Evolutionary conservation across 2,113 vertebrate species (phyloP), one percentile per base, ranked within the genome.

Genomic region (Xenopus laevis): DNA sequence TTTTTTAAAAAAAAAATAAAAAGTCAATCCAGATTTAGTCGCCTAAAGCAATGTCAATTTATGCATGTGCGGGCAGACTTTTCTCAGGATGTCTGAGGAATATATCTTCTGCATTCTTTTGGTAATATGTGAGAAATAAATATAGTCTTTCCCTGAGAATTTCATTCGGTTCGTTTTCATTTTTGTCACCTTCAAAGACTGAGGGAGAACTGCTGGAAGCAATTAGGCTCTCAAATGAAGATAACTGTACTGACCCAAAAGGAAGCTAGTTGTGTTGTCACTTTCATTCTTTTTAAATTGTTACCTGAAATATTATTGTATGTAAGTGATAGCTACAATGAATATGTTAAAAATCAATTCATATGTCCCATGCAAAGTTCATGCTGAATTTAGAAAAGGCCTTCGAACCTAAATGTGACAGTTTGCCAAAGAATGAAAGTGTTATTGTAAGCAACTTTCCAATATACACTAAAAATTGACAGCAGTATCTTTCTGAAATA

Each of bases 121-220:
- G 85, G 83, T 87, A 89, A 81, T 81, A 82, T 83, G 81, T 81
- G 82, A 80, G 83, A 87, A 89, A 89, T 83, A 89, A 89, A 84
- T 86, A 86, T 86, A 87, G 83, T 81, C 72, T 67, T 89, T 87
- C 82, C 79, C 81, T 82, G 79, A 84, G 84, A 88, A 88, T 89
- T 89, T 82, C 87, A 86, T 86, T 88, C 82, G 75, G 81, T 74
- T 83, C 83, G 85, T 90, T 87, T 89, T 90, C 88, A 86, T 89
- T 89, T 90, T 78, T 82, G 87, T 77, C 84, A 64, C 84, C 82
- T 80, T 88, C 87, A 89, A 76, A 79, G 87, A 88, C 85, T 84
- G 85, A 86, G 60, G 85, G 85, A 86, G 58, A 82, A 83, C 81
- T 86, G 82, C 86, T 89, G 88, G 89, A 89, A 91, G 83, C 86